Percentiles rank a stretch among this genome's conserved stretches.
Evolutionary conservation across 2,888 invertebrate species (phyloP).

Genomic region (Scaptomyza tumidula): DNA sequence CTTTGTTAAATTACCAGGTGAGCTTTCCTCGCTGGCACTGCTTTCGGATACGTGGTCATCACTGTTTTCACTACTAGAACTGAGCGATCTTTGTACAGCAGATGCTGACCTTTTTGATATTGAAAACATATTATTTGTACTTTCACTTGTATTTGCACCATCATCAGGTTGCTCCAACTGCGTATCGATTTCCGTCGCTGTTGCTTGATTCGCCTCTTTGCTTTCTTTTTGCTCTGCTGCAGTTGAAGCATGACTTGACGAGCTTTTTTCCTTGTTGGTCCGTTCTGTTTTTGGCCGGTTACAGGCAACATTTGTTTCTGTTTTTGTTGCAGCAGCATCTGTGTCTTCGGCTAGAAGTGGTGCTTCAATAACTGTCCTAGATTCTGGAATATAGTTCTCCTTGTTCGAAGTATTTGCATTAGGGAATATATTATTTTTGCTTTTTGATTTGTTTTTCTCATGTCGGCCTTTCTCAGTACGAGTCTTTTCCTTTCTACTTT

Average conservation of each 20-base stretch:
- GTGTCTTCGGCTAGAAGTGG: constrained; percentile 55
- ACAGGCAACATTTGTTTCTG: constrained; percentile 83
- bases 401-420: constrained; percentile 64
- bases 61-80: constrained; percentile 71
- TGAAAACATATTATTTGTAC: constrained; percentile 30
- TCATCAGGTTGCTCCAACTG: constrained; percentile 42
- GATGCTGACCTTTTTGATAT: constrained; percentile 34
- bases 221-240: constrained; percentile 39
- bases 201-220: constrained; percentile 37
- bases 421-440: constrained; percentile 73
- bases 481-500: constrained; percentile 76
- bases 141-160: constrained; percentile 22
- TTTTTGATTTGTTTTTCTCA: constrained; percentile 85
- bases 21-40: constrained; percentile 82
- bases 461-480: constrained; percentile 86
- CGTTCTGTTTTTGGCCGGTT: constrained; percentile 44
- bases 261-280: constrained; percentile 85
- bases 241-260: constrained; percentile 72
- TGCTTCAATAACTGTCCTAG: constrained; percentile 36
- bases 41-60: constrained; percentile 76
- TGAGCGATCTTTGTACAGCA: constrained; percentile 64
- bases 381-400: constrained; percentile 70
- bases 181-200: constrained; percentile 20
- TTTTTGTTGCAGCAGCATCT: constrained; percentile 41
- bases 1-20: constrained; percentile 79